phyloP scores from a whole-genome alignment of 2,113 vertebrate species.

The Dromiciops gliroides region DNA sequence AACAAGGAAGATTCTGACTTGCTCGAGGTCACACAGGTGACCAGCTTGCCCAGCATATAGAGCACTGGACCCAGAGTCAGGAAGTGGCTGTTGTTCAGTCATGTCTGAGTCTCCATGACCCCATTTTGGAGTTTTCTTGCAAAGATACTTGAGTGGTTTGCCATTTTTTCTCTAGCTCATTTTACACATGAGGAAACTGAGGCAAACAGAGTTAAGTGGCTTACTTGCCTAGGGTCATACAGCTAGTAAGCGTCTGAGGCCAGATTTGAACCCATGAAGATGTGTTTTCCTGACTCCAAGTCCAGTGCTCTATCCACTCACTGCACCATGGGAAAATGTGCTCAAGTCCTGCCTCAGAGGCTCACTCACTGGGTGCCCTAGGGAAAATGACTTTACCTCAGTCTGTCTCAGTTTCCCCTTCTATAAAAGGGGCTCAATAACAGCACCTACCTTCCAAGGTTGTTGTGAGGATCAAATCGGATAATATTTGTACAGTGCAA shows the following conservation, averaged over 20 bases:
- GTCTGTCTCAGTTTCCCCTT: neutral
- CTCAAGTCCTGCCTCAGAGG: neutral
- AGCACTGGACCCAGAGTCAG: neutral
- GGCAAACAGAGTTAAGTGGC: neutral
- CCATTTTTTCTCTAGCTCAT: no score
- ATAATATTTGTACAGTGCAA: neutral
- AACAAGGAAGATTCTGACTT: neutral
- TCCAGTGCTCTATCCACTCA: neutral
- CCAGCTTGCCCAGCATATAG: neutral
- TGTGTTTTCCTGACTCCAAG: neutral
- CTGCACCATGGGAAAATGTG: neutral
- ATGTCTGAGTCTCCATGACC: neutral
- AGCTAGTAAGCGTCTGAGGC: neutral
- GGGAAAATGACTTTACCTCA: neutral
- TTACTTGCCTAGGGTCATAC: neutral
- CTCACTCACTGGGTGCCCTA: neutral
- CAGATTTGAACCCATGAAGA: neutral
- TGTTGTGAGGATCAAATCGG: neutral
- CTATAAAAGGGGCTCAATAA: neutral
- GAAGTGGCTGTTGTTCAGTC: neutral
- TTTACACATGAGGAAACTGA: neutral
- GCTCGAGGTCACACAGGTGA: neutral
- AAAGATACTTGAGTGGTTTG: no score
- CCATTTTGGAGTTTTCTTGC: no score
- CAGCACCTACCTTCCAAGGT: neutral